Evolutionary conservation across 2,888 invertebrate genomes (phyloP).

Genomic region (Sinohyriopsis cumingii): DNA sequence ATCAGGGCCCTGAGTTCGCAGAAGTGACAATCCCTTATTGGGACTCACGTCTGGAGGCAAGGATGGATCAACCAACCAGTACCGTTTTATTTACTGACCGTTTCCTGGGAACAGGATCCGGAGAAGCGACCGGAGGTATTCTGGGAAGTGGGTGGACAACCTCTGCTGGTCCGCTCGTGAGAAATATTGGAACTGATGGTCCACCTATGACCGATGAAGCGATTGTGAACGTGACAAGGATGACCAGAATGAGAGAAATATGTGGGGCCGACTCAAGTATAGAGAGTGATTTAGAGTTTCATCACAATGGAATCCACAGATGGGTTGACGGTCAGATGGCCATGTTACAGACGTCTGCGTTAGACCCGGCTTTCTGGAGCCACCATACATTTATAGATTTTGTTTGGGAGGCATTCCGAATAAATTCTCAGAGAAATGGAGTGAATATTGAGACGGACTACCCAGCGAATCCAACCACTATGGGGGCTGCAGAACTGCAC

Average conservation of each 20-base stretch:
- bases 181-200: slow-evolving; percentile 50
- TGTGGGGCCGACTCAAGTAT: slow-evolving; percentile 42
- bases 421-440: slow-evolving; percentile 24
- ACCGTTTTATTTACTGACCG: slow-evolving; percentile 50
- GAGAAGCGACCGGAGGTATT: slow-evolving; percentile 46
- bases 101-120: slow-evolving; percentile 48
- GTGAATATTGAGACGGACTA: slow-evolving; percentile 32
- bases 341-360: slow-evolving; percentile 44
- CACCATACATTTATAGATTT: slow-evolving; percentile 53
- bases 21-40: slow-evolving; percentile 55
- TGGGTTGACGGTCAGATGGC: slow-evolving; percentile 58
- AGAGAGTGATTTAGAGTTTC: slow-evolving; percentile 44
- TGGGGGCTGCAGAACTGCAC: slow-evolving; percentile 39
- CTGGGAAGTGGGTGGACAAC: slow-evolving; percentile 48
- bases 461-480: slow-evolving; percentile 30
- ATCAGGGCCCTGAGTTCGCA: slow-evolving; percentile 45
- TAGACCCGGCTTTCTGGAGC: slow-evolving; percentile 56
- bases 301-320: slow-evolving; percentile 53
- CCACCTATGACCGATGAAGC: slow-evolving; percentile 38
- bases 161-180: slow-evolving; percentile 39
- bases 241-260: slow-evolving; percentile 23
- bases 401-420: slow-evolving; percentile 53
- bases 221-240: slow-evolving; percentile 36
- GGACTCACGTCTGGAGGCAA: slow-evolving; percentile 50
- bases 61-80: slow-evolving; percentile 23